phyloP scores from a whole-genome alignment of 2,888 invertebrate species.

The Aphodius sticticus region DNA sequence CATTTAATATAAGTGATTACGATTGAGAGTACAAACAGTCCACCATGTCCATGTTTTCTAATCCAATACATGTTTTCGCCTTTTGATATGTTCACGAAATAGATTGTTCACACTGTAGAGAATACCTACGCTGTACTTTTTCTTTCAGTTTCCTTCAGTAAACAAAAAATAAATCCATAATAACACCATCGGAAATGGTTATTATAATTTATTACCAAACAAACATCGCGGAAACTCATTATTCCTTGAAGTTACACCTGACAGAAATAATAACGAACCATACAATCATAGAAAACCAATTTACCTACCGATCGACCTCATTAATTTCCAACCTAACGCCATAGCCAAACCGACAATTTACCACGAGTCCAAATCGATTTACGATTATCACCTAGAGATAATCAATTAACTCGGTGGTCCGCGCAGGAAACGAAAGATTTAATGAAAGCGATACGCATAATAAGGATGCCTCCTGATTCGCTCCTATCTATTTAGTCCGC shows the following conservation, averaged over 20 bases:
- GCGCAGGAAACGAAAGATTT: constrained; percentile 18
- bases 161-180: no score
- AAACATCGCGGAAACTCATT: not conserved
- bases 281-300: not conserved
- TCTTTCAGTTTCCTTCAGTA: no score
- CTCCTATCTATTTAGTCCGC: constrained; percentile 20
- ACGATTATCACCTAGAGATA: not conserved
- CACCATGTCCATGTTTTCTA: no score
- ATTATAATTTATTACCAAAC: not conserved
- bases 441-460: constrained; percentile 12
- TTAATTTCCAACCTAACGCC: not conserved
- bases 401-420: constrained; percentile 10
- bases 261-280: not conserved
- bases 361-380: constrained; percentile 5
- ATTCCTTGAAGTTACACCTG: not conserved
- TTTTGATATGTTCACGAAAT: no score
- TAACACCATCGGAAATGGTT: not conserved
- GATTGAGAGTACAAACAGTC: no score
- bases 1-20: no score
- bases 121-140: no score
- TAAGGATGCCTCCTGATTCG: not conserved
- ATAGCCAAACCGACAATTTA: not conserved
- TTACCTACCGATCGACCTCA: not conserved
- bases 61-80: no score
- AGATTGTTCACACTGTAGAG: no score